Evolutionary conservation across 2,113 vertebrate genomes (phyloP).

Genomic region (Aspiorhynchus laticeps): DNA sequence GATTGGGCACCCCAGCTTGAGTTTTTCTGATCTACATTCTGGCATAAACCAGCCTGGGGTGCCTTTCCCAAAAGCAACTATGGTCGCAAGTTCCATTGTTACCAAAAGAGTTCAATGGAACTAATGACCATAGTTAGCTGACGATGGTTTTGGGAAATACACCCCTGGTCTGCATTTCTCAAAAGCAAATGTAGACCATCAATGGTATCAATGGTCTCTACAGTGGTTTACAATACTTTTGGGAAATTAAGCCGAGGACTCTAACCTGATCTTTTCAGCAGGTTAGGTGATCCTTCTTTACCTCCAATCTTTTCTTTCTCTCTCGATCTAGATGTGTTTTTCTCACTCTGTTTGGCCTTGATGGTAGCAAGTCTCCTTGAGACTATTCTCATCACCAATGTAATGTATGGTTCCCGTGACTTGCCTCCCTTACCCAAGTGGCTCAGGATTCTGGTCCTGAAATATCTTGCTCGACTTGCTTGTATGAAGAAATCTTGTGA

Average conservation of each 20-base stretch:
- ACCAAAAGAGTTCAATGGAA: no score
- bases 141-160: no score
- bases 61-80: no score
- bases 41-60: no score
- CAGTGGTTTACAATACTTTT: not conserved
- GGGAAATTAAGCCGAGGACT: not conserved
- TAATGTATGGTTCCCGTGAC: conserved; percentile 56
- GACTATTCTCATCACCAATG: conserved; percentile 79
- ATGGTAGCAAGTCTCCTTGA: conserved; percentile 83
- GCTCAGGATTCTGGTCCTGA: conserved; percentile 64
- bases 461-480: conserved; percentile 58
- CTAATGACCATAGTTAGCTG: no score
- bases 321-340: conserved; percentile 74
- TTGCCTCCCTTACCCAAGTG: conserved; percentile 61
- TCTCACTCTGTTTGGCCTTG: conserved; percentile 81
- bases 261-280: not conserved
- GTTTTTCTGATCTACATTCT: no score
- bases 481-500: conserved; percentile 49
- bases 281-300: not conserved
- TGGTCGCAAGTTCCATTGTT: no score
- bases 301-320: not conserved
- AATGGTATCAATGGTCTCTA: not conserved
- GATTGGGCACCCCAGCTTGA: no score
- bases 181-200: not conserved
- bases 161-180: not conserved